These are phyloP conservation scores for Helicolenus hilgendorfi DNA, from an alignment of 2,797 vertebrate species.

Conservation along the genomic window DNA sequence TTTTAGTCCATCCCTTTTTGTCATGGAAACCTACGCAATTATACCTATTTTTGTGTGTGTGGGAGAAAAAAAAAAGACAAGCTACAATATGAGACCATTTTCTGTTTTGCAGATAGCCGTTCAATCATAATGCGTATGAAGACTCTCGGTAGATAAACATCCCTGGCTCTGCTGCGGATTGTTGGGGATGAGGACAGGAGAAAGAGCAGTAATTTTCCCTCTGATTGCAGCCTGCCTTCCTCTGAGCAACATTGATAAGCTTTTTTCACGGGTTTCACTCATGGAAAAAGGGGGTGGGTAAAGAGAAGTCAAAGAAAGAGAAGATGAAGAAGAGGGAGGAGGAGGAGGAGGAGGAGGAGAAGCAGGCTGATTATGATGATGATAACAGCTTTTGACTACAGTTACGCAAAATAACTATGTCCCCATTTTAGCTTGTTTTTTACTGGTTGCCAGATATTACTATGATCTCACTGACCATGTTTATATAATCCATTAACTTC, in stretches of 20 bases:
- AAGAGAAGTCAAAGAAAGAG: constrained; percentile 6
- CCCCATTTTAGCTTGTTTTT: not conserved
- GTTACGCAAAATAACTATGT: no score
- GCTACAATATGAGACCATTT: constrained; percentile 13
- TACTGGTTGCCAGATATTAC: not conserved
- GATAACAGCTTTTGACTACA: no score
- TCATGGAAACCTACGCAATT: not conserved
- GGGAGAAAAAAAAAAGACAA: not conserved
- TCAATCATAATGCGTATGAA: constrained; percentile 17
- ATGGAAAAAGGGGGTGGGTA: not conserved
- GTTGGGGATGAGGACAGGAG: constrained; percentile 14
- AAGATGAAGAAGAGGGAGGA: not conserved
- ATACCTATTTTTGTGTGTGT: constrained; percentile 5
- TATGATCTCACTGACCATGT: not conserved
- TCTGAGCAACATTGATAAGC: constrained; percentile 31
- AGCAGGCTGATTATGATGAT: not conserved
- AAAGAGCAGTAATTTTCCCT: constrained; percentile 47
- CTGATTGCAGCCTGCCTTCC: constrained; percentile 57
- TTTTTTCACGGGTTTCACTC: constrained; percentile 29
- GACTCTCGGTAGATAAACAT: constrained; percentile 35
- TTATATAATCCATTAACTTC: not conserved
- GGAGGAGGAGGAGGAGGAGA: not conserved
- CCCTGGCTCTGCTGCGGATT: not conserved
- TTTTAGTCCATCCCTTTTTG: not conserved
- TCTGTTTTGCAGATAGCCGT: constrained; percentile 1